Evolutionary conservation across 2,113 vertebrate species (phyloP).

Genomic region (Pseudorectes ferrugineus): DNA sequence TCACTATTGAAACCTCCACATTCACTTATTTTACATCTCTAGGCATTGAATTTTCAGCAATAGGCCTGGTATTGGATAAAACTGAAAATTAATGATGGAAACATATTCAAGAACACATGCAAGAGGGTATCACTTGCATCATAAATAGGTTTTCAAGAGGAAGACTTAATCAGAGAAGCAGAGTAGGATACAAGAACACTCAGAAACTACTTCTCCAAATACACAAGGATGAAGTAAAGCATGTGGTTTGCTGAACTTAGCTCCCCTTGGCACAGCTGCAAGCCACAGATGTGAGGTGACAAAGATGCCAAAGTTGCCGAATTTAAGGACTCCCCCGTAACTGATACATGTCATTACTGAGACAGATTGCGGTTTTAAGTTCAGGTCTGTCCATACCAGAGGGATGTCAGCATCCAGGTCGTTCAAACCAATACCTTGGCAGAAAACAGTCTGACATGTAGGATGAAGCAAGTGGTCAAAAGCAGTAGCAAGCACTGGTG

Average conservation of each 20-base stretch:
- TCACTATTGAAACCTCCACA: not conserved
- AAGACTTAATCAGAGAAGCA: not conserved
- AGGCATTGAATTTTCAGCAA: not conserved
- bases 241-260: not conserved
- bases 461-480: not conserved
- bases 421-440: not conserved
- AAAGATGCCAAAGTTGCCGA: not conserved
- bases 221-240: not conserved
- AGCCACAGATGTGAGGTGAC: not conserved
- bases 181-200: not conserved
- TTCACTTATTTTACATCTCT: not conserved
- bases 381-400: not conserved
- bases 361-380: not conserved
- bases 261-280: not conserved
- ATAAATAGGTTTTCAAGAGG: not conserved
- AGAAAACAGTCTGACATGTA: not conserved
- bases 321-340: not conserved
- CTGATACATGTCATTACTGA: rapidly evolving
- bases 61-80: not conserved
- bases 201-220: not conserved
- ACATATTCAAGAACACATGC: not conserved
- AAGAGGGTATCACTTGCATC: not conserved
- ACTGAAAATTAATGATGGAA: not conserved
- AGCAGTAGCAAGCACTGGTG: not conserved
- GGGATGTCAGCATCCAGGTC: not conserved